Evolutionary conservation across 2,888 invertebrate species (phyloP).

Genomic region (Gordius sp.): DNA sequence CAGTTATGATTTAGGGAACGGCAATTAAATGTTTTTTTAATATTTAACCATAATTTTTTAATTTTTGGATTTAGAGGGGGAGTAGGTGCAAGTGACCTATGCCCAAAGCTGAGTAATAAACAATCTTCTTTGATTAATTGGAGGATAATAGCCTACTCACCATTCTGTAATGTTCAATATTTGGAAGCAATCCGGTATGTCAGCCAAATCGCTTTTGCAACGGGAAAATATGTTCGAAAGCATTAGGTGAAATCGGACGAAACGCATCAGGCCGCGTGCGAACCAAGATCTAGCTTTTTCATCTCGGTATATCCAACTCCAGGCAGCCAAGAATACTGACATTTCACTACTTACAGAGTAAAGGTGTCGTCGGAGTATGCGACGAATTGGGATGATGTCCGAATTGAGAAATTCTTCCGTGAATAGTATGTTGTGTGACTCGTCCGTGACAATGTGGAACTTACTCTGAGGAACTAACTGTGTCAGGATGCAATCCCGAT

Average conservation of each 20-base stretch:
- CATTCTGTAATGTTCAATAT: neutral
- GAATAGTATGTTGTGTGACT: neutral
- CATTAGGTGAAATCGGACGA: neutral
- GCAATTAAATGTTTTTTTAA: too few species aligned
- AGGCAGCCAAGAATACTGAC: constrained; percentile 5
- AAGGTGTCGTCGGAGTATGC: neutral
- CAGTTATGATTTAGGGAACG: too few species aligned
- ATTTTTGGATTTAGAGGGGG: too few species aligned
- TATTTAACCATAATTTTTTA: too few species aligned
- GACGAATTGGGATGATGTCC: neutral
- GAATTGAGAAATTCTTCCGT: neutral
- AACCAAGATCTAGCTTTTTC: neutral
- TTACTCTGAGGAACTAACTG: too few species aligned
- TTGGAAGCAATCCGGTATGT: neutral
- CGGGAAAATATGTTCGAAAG: neutral
- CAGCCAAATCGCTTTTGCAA: neutral
- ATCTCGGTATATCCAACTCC: constrained; percentile 10
- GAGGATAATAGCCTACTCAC: too few species aligned
- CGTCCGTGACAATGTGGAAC: neutral
- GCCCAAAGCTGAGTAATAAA: too few species aligned
- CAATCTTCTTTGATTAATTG: too few species aligned
- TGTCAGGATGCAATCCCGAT: too few species aligned
- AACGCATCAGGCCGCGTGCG: neutral
- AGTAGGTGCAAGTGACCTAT: too few species aligned
- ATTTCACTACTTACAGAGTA: neutral